Base-by-base conservation (phyloP, 2,113 vertebrate species). In the Charadrius vociferus region DNA sequence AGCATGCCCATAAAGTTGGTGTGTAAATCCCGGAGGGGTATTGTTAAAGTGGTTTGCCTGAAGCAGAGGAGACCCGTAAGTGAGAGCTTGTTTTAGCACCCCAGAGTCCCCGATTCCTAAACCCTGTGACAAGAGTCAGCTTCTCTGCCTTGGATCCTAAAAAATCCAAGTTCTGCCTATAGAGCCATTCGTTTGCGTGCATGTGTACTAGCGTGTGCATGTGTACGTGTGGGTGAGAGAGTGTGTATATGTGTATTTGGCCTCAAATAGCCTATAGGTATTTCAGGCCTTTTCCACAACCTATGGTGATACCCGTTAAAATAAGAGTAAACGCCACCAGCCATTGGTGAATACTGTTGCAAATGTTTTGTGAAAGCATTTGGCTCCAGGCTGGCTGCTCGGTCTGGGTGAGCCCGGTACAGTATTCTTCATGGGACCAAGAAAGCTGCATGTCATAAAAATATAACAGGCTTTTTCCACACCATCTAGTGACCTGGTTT, bases 121-220 rank as follows among this genome's bases (percentile, higher is more conserved):
- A 43, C 17, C 34, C 41, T 73, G 55, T 79, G 81, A 72, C 81
- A 58, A 82, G 34, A 87, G 58, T 75, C 73, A 50, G 95, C 95
- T 93, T 93, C 78, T 81, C 58, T 80, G 59, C 95, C 96, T 97
- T 96, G 96, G 95, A 97, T 97, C 94, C 85, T 96, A 62, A 63
- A 90, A 67, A 96, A 97, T 98, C 97, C 97, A 98, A 97, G 96
- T 56, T 83, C 56, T 94, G 75, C 84, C 90, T 80, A 1, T 96
- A 96, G 93, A 94, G 78, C 85, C 66, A 5, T 93, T 93, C 90
- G 90, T 91, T 78, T 83, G 83, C 1, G 56, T 94, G 86, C 81
- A 61, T 4, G 50, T 87, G 43, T 93, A 10, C 32, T 34, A 20
- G 77, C 12, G 75, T 72, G 88, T 93, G 94, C 74, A 23, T 71